These are phyloP conservation scores for Zygaena filipendulae DNA, from an alignment of 2,888 invertebrate genomes.

Conservation along the genomic window DNA sequence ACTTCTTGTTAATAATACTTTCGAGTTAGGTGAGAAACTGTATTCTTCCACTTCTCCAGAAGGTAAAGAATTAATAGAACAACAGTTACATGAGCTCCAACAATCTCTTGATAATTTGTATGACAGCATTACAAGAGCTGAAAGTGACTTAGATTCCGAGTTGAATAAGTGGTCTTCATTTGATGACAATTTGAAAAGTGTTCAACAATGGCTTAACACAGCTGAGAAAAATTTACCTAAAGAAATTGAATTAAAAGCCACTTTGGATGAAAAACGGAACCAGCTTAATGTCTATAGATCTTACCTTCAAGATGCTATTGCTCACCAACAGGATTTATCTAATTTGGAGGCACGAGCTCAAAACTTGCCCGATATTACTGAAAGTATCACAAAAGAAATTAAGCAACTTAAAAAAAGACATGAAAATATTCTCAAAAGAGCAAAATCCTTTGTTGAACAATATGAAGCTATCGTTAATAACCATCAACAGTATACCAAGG, in stretches of 20 bases:
- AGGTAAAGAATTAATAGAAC: conserved; percentile 86
- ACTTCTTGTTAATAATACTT: conserved; percentile 81
- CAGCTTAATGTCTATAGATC: conserved; percentile 87
- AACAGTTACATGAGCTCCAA: conserved; percentile 86
- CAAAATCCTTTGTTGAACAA: conserved; percentile 81
- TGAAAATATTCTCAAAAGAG: conserved; percentile 73
- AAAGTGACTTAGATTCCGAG: conserved; percentile 85
- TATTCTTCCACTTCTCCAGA: conserved; percentile 88
- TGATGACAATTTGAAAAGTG: conserved; percentile 83
- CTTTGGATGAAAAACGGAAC: conserved; percentile 90
- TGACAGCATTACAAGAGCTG: conserved; percentile 81
- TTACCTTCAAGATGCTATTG: conserved; percentile 82
- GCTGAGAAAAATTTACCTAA: conserved; percentile 80
- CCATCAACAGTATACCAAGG: conserved; percentile 89
- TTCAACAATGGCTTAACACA: conserved; percentile 82
- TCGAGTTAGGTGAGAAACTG: conserved; percentile 89
- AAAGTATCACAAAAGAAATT: conserved; percentile 78
- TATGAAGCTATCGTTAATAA: conserved; percentile 90
- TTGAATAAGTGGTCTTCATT: conserved; percentile 90
- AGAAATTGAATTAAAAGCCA: conserved; percentile 84
- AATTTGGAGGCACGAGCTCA: conserved; percentile 84
- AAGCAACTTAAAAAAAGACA: conserved; percentile 78
- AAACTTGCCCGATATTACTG: conserved; percentile 81
- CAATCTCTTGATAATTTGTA: conserved; percentile 84
- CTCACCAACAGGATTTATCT: conserved; percentile 86